Evolutionary conservation across 2,797 vertebrate species (phyloP).

Genomic region (Labeo calbasu): DNA sequence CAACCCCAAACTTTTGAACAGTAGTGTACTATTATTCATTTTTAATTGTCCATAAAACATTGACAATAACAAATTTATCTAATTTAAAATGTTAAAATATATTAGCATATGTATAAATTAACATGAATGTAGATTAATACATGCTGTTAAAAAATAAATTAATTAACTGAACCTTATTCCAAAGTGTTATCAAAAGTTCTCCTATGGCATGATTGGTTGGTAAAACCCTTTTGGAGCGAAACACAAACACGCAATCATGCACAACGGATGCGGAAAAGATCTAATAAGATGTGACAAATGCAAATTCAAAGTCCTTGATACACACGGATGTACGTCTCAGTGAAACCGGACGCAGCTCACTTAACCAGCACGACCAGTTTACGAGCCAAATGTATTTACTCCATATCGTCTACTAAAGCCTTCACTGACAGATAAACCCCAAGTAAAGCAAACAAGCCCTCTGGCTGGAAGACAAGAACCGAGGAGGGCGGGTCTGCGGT

Average conservation of each 20-base stretch:
- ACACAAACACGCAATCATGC: constrained; percentile 27
- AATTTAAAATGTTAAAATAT: neutral
- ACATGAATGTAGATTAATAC: neutral
- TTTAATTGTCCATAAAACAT: neutral
- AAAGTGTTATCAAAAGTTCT: neutral
- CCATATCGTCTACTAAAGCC: constrained; percentile 45
- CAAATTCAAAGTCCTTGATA: constrained; percentile 50
- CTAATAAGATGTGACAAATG: constrained; percentile 31
- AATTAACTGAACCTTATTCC: neutral
- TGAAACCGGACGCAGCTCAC: constrained; percentile 62
- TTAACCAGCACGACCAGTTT: constrained; percentile 64
- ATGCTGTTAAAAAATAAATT: neutral
- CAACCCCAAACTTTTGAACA: neutral
- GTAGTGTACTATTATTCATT: neutral
- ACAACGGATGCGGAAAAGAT: constrained; percentile 24
- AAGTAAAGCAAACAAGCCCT: constrained; percentile 40
- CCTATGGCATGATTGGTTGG: neutral
- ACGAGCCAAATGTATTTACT: constrained; percentile 54
- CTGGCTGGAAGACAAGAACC: constrained; percentile 26
- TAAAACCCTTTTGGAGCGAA: constrained; percentile 4
- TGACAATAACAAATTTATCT: neutral
- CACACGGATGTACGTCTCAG: constrained; percentile 54
- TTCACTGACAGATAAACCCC: constrained; percentile 47
- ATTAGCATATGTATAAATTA: neutral
- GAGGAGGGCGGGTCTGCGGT: neutral